These are phyloP conservation scores for Psylliodes chrysocephalus DNA, from an alignment of 2,888 invertebrate genomes.

Conservation along the genomic window DNA sequence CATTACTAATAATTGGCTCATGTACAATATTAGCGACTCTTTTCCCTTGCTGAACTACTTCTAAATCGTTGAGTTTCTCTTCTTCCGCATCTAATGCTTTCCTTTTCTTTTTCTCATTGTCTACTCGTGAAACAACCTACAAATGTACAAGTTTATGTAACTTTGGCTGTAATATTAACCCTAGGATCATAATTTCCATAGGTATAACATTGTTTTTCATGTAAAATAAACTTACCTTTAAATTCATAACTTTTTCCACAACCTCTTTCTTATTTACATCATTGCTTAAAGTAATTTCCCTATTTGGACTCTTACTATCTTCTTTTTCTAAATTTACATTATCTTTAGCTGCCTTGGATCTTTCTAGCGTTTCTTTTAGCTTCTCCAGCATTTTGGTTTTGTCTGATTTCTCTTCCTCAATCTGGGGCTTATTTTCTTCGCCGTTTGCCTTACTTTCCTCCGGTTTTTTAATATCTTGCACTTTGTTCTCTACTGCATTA, in stretches of 20 bases:
- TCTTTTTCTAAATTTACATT: constrained; percentile 1
- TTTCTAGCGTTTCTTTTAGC: constrained; percentile 26
- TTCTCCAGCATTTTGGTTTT: constrained; percentile 25
- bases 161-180: no score
- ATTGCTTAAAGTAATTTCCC: constrained; percentile 62
- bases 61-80: not conserved
- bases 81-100: constrained; percentile 18
- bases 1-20: constrained; percentile 51
- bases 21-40: constrained; percentile 45
- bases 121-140: constrained; percentile 8
- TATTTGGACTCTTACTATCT: constrained; percentile 1
- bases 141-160: constrained; percentile 45
- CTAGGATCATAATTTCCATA: no score
- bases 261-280: constrained; percentile 62
- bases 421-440: not conserved
- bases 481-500: constrained; percentile 35
- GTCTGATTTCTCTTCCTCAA: constrained; percentile 9
- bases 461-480: not conserved
- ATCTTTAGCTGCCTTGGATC: constrained; percentile 15
- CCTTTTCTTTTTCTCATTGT: constrained; percentile 19
- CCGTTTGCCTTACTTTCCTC: constrained; percentile 1
- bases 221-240: not conserved
- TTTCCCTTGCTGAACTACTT: constrained; percentile 46
- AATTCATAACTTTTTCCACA: constrained; percentile 56
- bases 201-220: no score